phyloP scores from a whole-genome alignment of 1,140 invertebrate genomes.

The Neelides sp. region DNA sequence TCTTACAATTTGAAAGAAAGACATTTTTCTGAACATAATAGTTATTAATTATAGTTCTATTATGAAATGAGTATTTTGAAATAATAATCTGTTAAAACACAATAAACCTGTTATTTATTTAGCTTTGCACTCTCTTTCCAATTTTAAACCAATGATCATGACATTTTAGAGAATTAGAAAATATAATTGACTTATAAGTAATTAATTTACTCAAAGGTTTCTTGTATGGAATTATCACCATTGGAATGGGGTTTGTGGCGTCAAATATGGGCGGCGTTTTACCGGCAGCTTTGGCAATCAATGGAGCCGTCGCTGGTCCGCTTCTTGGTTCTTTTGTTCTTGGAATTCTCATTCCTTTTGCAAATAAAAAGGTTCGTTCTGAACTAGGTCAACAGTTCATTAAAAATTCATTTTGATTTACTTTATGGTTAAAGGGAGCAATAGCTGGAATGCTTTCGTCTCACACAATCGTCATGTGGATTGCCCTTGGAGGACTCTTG shows the following conservation, averaged over 20 bases:
- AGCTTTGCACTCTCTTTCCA: no score
- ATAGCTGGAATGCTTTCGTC: conserved; percentile 10
- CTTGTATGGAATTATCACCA: conserved; percentile 13
- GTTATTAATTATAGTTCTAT: no score
- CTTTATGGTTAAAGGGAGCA: conserved; percentile 5
- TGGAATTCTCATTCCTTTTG: conserved; percentile 26
- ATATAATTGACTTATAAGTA: neutral
- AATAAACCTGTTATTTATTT: no score
- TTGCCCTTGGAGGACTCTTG: no score
- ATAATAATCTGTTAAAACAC: no score
- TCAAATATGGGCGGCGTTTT: conserved; percentile 22
- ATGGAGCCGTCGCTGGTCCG: conserved; percentile 29
- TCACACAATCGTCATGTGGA: conserved; percentile 8
- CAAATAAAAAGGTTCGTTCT: conserved; percentile 25
- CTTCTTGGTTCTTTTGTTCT: conserved; percentile 27
- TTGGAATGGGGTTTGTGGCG: conserved; percentile 24
- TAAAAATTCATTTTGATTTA: neutral
- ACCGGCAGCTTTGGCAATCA: conserved; percentile 21
- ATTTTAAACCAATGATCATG: no score
- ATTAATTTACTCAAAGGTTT: conserved; percentile 12
- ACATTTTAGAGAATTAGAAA: neutral
- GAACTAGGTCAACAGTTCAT: neutral
- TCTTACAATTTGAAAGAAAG: no score
- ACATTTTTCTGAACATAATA: no score
- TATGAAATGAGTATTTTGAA: no score